Evolutionary conservation across 2,113 vertebrate species (phyloP), one percentile per base, ranked within the genome.

Genomic region (Aythya baeri): DNA sequence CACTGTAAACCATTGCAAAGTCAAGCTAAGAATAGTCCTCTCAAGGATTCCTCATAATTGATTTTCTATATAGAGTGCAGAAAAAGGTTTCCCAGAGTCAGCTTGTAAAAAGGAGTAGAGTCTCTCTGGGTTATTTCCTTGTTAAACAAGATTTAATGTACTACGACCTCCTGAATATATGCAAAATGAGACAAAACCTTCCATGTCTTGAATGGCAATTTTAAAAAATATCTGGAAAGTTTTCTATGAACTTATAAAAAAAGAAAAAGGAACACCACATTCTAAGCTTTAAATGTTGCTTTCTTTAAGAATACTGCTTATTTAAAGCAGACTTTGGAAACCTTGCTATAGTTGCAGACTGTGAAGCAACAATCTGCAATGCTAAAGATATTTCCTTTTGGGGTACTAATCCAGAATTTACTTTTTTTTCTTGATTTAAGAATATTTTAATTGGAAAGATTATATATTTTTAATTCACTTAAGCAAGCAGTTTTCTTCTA

Each of bases 391-490:
- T 94, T 96, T 96, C 92, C 88, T 91, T 91, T 94, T 73, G 58
- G 61, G 81, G 11, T 82, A 91, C 22, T 86, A 92, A 95, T 86
- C 58, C 93, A 88, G 71, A 90, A 93, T 70, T 10, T 73, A 57
- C 2, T 31, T 73, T 73, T 94, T 77, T 65, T 29, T 6, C 59
- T 36, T 86, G 36, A 82, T 95, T 85, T 89, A 90, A 84, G 81
- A 88, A 96, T 94, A 94, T 95, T 96, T 94, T 88, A 94, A 94
- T 89, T 97, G 94, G 94, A 95, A 96, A 88, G 68, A 84, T 58
- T 83, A 5, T 67, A 18, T 49, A 32, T 94, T 93, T 88, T 82
- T 13, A 71, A 61, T 79, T 76, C 81, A 84, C 67, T 93, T 92
- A 82, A 87, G 58, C 73, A 92, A 86, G 82, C 41, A 80, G 27